A percentile compares a stretch with the other conserved stretches of the same genome.
Conservation (phyloP, 2,888 invertebrate species). For the Morinoia aosen region DNA sequence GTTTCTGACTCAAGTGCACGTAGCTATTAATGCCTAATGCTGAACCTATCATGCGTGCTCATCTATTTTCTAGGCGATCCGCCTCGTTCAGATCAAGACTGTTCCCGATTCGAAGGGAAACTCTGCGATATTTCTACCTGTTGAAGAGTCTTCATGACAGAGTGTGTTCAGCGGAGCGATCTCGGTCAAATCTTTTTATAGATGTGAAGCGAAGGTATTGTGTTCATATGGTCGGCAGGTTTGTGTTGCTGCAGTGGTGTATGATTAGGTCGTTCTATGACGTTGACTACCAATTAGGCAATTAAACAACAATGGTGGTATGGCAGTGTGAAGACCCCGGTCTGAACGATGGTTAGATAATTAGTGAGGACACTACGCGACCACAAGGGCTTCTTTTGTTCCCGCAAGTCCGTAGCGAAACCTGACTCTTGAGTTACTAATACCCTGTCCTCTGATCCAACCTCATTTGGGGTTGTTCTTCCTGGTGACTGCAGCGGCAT, state of each 20-base stretch:
- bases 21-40: conserved; percentile 43
- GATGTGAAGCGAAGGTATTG: background rate
- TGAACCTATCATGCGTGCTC: background rate
- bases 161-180: background rate
- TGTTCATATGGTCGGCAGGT: background rate
- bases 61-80: conserved; percentile 14
- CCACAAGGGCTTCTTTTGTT: conserved; percentile 41
- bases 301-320: conserved; percentile 61
- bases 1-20: background rate
- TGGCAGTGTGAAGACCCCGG: conserved; percentile 28
- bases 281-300: conserved; percentile 62
- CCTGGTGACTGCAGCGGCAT: background rate
- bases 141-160: background rate
- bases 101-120: background rate
- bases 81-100: background rate
- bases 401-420: conserved; percentile 12
- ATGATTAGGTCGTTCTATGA: conserved; percentile 59
- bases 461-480: background rate
- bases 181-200: conserved; percentile 30
- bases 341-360: conserved; percentile 44
- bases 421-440: conserved; percentile 16
- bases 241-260: conserved; percentile 52
- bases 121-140: conserved; percentile 20
- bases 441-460: background rate
- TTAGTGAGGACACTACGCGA: conserved; percentile 47